A percentile compares a stretch with the other conserved stretches of the same genome.
phyloP scores from a whole-genome alignment of 2,888 invertebrate genomes.

The Dryobota labecula region DNA sequence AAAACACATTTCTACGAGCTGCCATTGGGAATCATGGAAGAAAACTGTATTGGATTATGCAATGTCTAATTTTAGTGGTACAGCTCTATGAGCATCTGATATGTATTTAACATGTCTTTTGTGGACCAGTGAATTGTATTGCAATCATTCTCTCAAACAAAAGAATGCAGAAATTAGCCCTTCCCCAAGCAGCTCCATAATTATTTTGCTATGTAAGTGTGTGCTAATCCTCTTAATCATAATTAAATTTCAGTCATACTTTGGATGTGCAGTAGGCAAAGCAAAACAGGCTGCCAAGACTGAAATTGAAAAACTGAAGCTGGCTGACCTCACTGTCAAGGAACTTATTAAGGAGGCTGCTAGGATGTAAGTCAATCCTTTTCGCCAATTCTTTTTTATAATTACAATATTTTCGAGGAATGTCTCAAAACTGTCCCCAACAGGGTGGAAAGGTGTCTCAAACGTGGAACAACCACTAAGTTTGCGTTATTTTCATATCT shows the following conservation, averaged over 20 bases:
- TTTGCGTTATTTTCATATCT: background rate
- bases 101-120: background rate
- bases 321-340: constrained; percentile 95
- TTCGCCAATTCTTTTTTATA: too few species aligned
- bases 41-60: too few species aligned
- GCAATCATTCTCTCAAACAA: background rate
- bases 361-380: constrained; percentile 89
- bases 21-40: too few species aligned
- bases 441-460: background rate
- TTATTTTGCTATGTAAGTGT: background rate
- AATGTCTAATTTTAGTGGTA: background rate
- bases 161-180: background rate
- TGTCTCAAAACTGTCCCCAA: too few species aligned
- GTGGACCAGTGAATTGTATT: background rate
- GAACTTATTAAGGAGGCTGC: constrained; percentile 98
- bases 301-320: constrained; percentile 99
- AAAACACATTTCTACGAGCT: too few species aligned
- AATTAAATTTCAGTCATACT: constrained; percentile 94
- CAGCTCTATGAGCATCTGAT: background rate
- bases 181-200: background rate
- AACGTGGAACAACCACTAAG: background rate
- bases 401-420: background rate
- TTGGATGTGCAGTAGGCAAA: constrained; percentile 99
- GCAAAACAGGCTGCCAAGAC: constrained; percentile 99
- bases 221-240: constrained; percentile 5